Conservation (phyloP, 2,797 vertebrate genomes). For the Xerus rutilus region DNA sequence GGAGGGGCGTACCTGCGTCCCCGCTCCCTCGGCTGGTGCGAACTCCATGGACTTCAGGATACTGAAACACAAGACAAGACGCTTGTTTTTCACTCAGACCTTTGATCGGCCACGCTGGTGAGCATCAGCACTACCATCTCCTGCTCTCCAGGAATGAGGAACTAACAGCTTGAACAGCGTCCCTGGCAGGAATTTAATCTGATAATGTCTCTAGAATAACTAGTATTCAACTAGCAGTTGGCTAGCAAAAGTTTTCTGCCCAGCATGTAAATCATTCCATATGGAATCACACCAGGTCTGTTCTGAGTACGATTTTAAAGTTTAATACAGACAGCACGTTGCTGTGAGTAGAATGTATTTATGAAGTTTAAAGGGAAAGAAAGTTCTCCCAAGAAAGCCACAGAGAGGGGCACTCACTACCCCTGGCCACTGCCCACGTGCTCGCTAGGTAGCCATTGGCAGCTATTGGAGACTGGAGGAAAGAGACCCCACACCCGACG, state of each 20-base stretch:
- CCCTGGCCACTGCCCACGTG: background rate
- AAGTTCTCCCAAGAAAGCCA: slow-evolving; percentile 60
- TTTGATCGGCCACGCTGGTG: slow-evolving; percentile 60
- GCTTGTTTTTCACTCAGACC: slow-evolving; percentile 76
- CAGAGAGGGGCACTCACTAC: slow-evolving; percentile 34
- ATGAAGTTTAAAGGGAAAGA: slow-evolving; percentile 85
- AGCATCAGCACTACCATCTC: slow-evolving; percentile 72
- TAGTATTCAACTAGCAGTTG: slow-evolving; percentile 82
- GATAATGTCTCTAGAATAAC: slow-evolving; percentile 86
- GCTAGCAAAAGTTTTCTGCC: slow-evolving; percentile 86
- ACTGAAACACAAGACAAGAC: slow-evolving; percentile 88
- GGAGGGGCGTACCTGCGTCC: slow-evolving; percentile 92
- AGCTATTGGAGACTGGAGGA: background rate
- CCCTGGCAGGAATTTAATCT: slow-evolving; percentile 83
- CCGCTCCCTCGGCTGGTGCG: slow-evolving; percentile 92
- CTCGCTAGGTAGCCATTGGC: slow-evolving; percentile 34
- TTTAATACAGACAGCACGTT: slow-evolving; percentile 90
- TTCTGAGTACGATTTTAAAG: slow-evolving; percentile 89
- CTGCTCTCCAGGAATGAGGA: slow-evolving; percentile 80
- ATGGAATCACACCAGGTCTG: slow-evolving; percentile 88
- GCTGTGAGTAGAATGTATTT: slow-evolving; percentile 87
- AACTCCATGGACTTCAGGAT: slow-evolving; percentile 99
- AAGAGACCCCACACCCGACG: background rate
- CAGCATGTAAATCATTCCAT: slow-evolving; percentile 88
- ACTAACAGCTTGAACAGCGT: slow-evolving; percentile 84